Base-by-base conservation (phyloP, 2,113 vertebrate species). In the Halichoerus grypus region DNA sequence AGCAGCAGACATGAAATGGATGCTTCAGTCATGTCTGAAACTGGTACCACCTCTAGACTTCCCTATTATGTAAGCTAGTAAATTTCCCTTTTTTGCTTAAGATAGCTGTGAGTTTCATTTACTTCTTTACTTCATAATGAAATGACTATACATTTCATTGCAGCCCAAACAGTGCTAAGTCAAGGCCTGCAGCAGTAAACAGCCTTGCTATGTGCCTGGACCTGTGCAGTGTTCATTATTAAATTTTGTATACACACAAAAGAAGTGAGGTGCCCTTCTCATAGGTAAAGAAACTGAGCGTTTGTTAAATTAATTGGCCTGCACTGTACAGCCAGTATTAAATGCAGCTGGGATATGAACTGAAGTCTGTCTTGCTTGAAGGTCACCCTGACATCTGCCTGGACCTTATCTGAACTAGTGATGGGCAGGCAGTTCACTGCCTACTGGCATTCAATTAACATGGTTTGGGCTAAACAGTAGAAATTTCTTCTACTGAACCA, bases 11-110 rank as follows among this genome's bases (percentile, higher is more conserved):
- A 12, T 5, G 67, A 77, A 57, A 76, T 79, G 39, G 49, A 33
- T 18, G 24, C 53, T 69, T 10, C 21, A 84, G 55, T n/a, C 49
- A 22, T 77, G 42, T 80, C 88, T 91, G 46, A 88, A 96, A 83
- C 33, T 49, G 94, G 59, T 24, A 24, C 55, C 36, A 36, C 84
- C 61, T 88, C 71, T 76, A 80, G 24, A 97, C 72, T 95, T 97
- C 42, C 90, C 84, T 61, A 4, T 36, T 72, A 14, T 3, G 1
- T 88, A 71, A 94, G 82, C 82, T 51, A 83, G 24, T 67, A 69
- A 93, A 91, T 61, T 89, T 49, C 89, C 74, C 49, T 74, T 86
- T 88, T 94, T 85, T 84, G 59, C 46, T 51, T 83, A 82, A 69
- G 51, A 4, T 61, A 74, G 57, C 76, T 88, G 36, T 7, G 10